Evolutionary conservation across 2,113 vertebrate genomes (phyloP), one percentile per base, ranked within the genome.

Genomic region (Coregonus clupeaformis): DNA sequence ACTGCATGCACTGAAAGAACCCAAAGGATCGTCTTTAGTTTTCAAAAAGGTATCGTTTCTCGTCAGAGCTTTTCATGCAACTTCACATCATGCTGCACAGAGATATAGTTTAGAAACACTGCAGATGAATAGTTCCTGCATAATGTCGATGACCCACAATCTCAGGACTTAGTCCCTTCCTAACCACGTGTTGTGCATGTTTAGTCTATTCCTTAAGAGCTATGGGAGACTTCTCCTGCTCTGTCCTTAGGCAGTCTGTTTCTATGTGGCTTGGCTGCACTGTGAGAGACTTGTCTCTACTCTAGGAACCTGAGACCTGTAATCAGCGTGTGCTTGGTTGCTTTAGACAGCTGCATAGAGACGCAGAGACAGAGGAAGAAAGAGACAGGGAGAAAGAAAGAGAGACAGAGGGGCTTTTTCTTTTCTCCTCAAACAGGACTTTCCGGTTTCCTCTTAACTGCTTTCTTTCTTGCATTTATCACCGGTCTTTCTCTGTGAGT

Each of bases 361-460:
- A 66, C 25, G 32, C 0, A 2, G 1, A 66, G 4, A 71, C 25
- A 42, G 25, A 64, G 1, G 18, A 42, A 42, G 36, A 42, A 42
- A 42, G 4, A 67, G 63, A 79, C 45, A 78, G 6, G 63, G 64
- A 18, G 67, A 73, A 24, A 69, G 30, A 68, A n/a, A 25, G 45
- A 73, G 42, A 74, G 67, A 47, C 42, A 27, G 27, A 27, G 73
- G 24, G 11, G 13, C 47, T 77, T 76, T 65, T 27, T 20, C 16
- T 66, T 18, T 14, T 18, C 72, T 72, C 25, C 72, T 67, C 70
- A 85, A 90, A 91, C 91, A 80, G 86, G 91, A 90, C 84, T 88
- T 91, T 91, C 90, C 73, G 82, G 91, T 92, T 91, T 65, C 32
- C 29, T 72, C 13, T 71, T 20, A 32, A 52, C 49, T 70, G 42